Conservation (phyloP, 1,140 invertebrate species). For the Aphelenchoides fujianensis region DNA sequence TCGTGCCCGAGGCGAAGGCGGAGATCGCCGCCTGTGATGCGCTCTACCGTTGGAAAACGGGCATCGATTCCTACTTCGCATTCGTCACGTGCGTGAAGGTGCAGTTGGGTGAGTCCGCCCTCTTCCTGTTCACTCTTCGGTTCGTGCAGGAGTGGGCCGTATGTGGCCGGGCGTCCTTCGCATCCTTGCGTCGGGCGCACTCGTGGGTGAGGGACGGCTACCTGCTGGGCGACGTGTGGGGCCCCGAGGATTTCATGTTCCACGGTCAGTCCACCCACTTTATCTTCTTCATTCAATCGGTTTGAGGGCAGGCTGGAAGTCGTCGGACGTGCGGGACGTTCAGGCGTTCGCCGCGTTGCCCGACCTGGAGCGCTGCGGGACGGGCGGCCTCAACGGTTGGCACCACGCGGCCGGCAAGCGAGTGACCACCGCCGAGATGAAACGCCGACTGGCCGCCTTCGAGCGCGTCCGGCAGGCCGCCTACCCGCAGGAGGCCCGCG, state of each 20-base stretch:
- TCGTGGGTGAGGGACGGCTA: slow-evolving; percentile 3
- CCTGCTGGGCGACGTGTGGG: neutral
- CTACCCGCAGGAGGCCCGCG: slow-evolving; percentile 44
- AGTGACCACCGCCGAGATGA: slow-evolving; percentile 23
- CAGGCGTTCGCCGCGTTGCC: slow-evolving; percentile 29
- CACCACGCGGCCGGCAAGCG: slow-evolving; percentile 26
- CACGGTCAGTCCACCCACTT: no score
- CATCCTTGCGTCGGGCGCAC: slow-evolving; percentile 24
- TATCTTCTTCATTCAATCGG: no score
- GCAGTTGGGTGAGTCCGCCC: no score
- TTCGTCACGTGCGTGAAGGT: slow-evolving; percentile 53
- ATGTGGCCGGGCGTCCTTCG: neutral
- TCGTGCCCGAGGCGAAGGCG: slow-evolving; percentile 42
- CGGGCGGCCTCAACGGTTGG: slow-evolving; percentile 33
- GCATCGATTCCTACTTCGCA: slow-evolving; percentile 55
- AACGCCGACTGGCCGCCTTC: slow-evolving; percentile 29
- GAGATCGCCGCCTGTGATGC: slow-evolving; percentile 43
- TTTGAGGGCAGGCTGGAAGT: no score
- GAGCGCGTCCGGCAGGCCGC: slow-evolving; percentile 27
- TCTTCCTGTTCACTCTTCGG: no score
- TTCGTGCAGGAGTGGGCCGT: neutral
- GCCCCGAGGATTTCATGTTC: no score
- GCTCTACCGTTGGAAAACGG: slow-evolving; percentile 46
- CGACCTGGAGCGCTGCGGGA: slow-evolving; percentile 32
- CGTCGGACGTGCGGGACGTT: slow-evolving; percentile 7